Evolutionary conservation across 2,113 vertebrate species (phyloP).

Genomic region (Paraplagusia blochii): DNA sequence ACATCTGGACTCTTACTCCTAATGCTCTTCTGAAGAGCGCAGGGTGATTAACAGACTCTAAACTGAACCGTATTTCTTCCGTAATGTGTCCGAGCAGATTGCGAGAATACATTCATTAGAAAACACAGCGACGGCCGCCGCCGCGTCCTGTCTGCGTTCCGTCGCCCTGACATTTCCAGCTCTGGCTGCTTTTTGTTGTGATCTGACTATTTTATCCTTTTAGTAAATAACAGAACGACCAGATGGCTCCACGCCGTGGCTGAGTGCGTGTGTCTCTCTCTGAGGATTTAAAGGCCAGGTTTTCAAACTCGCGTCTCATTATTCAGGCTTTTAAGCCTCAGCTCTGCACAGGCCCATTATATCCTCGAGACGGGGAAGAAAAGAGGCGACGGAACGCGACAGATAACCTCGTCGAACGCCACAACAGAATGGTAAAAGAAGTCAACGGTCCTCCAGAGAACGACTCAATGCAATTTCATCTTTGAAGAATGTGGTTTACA

Average conservation of each 20-base stretch:
- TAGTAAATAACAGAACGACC: constrained; percentile 1
- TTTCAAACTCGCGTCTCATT: constrained; percentile 21
- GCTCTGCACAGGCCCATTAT: constrained; percentile 1
- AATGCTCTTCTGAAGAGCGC: constrained; percentile 18
- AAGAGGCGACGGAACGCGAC: background rate
- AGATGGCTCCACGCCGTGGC: background rate
- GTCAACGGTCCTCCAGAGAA: background rate
- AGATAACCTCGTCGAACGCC: background rate
- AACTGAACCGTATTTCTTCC: background rate
- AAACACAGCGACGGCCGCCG: background rate
- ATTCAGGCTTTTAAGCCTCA: constrained; percentile 8
- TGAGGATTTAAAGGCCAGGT: constrained; percentile 9
- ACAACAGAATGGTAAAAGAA: background rate
- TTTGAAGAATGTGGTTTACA: background rate
- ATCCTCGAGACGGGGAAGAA: constrained; percentile 4
- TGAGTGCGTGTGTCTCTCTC: background rate
- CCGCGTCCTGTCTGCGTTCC: background rate
- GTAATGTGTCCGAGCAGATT: background rate
- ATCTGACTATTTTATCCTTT: background rate
- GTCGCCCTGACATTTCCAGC: background rate
- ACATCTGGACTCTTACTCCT: constrained; percentile 51
- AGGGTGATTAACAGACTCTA: constrained; percentile 21
- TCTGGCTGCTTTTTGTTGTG: background rate
- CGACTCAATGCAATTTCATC: background rate
- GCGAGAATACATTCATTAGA: background rate